These are phyloP conservation scores for Biston betularia DNA, from an alignment of 2,888 invertebrate species.

Conservation along the genomic window DNA sequence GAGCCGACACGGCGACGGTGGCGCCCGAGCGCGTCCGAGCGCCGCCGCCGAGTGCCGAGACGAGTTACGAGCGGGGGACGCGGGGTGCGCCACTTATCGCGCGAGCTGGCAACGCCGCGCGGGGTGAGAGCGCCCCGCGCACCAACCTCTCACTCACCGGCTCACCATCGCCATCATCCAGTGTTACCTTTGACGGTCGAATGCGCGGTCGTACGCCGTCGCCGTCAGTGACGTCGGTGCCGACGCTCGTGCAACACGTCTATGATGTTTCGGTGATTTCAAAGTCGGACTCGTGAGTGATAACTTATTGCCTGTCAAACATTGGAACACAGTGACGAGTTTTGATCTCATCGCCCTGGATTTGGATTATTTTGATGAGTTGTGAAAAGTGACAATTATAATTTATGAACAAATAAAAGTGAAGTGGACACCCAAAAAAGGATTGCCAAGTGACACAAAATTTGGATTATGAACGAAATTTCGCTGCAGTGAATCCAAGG, in stretches of 20 bases:
- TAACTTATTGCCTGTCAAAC: constrained; percentile 87
- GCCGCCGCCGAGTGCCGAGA: constrained; percentile 79
- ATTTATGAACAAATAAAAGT: constrained; percentile 62
- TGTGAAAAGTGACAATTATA: constrained; percentile 77
- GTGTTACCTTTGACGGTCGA: constrained; percentile 88
- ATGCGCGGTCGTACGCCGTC: constrained; percentile 81
- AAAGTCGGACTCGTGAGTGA: constrained; percentile 83
- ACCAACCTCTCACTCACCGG: constrained; percentile 87
- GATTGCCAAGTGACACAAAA: constrained; percentile 75
- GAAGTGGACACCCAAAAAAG: constrained; percentile 77
- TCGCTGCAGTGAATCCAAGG: constrained; percentile 59
- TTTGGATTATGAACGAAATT: constrained; percentile 71
- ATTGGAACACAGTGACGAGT: constrained; percentile 90
- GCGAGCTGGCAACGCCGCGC: constrained; percentile 85
- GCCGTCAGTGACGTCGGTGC: constrained; percentile 84
- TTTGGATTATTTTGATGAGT: constrained; percentile 76
- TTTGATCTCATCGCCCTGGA: constrained; percentile 75
- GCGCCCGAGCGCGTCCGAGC: constrained; percentile 80
- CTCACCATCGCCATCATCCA: constrained; percentile 82
- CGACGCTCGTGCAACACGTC: constrained; percentile 85
- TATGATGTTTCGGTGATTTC: constrained; percentile 83
- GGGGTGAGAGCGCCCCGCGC: constrained; percentile 84
- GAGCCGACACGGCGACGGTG: constrained; percentile 78
- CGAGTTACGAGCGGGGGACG: constrained; percentile 70
- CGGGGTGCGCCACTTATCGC: constrained; percentile 86